Evolutionary conservation across 2,113 vertebrate species (phyloP).

Genomic region (Cyprinodon brontotheroides): DNA sequence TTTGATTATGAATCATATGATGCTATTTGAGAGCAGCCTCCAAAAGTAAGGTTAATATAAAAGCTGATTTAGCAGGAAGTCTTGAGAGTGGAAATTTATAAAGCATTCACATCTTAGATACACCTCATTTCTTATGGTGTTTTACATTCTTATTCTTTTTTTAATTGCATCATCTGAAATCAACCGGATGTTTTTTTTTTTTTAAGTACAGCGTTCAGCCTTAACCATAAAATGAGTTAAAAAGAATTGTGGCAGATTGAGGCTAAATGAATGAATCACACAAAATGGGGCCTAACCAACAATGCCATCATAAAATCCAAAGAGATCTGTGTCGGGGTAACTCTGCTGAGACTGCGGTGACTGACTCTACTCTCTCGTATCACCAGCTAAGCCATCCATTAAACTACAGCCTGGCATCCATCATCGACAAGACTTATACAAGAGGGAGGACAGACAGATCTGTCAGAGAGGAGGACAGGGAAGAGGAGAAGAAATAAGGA

Average conservation of each 20-base stretch:
- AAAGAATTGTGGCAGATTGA: neutral
- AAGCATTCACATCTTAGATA: no score
- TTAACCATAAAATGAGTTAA: neutral
- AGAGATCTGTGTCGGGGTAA: neutral
- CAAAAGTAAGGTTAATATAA: no score
- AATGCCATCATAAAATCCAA: neutral
- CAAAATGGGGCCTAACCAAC: neutral
- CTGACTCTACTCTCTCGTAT: neutral
- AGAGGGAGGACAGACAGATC: conserved; percentile 6
- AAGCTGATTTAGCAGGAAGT: no score
- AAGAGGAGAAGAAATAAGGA: neutral
- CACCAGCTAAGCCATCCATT: conserved; percentile 32
- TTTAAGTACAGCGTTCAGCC: neutral
- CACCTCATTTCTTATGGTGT: neutral
- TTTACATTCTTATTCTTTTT: neutral
- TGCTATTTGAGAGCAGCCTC: conserved; percentile 14
- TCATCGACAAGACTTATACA: neutral
- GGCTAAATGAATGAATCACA: neutral
- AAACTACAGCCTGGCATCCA: conserved; percentile 44
- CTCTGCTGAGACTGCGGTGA: neutral
- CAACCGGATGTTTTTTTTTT: neutral
- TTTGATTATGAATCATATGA: conserved; percentile 66
- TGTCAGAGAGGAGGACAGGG: conserved; percentile 5
- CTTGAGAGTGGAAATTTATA: no score
- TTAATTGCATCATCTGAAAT: neutral